Base-by-base conservation (phyloP, 35 echinoderm and acorn worm species). In the Ophioderma brevispina region DNA sequence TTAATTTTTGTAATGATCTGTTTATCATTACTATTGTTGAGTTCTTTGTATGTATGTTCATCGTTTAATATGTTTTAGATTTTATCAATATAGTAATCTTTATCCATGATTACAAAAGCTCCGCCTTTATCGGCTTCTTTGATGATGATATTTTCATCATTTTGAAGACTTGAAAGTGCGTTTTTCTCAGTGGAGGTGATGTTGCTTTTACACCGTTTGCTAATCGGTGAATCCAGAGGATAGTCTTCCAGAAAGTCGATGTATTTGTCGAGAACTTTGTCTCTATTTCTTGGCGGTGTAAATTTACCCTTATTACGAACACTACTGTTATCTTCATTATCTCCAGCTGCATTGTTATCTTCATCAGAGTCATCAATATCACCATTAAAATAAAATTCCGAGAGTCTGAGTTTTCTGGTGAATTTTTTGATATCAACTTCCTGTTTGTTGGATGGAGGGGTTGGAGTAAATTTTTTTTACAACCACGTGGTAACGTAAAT, bases 381-480 rank as follows among this genome's bases (percentile, higher is more conserved):
- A 46, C 17, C 41, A 4, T 46, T 17, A 46, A 4, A 46, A 46
- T 46, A 46, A 17, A 46, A 46, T 46, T 46, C 41, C 41, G 41
- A 46, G 4, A 46, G 17, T 46, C 41, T 46, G 17, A 46, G 41
- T 46, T 46, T 46, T 46, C 41, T 46, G 41, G 41, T 46, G 17
- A 46, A 46, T 4, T 46, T 46, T 17, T 46, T 46, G 4, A 46
- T 17, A 46, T 46, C 41, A 17, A 46, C 59, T 70, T 70, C 59
- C 2, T 25, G 15, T 70, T 70, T 70, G n/a, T 70, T 3, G 3
- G 1, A 25, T 25, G 59, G n/a, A 13, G 59, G 59, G 2, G 59
- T 70, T 25, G 59, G 59, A 25, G 59, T 70, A 70, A 70, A 70
- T 70, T 70, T 70, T n/a, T n/a, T n/a, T n/a, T n/a, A n/a, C n/a